Conservation (phyloP, 2,797 vertebrate species). For the Protosalanx chinensis region DNA sequence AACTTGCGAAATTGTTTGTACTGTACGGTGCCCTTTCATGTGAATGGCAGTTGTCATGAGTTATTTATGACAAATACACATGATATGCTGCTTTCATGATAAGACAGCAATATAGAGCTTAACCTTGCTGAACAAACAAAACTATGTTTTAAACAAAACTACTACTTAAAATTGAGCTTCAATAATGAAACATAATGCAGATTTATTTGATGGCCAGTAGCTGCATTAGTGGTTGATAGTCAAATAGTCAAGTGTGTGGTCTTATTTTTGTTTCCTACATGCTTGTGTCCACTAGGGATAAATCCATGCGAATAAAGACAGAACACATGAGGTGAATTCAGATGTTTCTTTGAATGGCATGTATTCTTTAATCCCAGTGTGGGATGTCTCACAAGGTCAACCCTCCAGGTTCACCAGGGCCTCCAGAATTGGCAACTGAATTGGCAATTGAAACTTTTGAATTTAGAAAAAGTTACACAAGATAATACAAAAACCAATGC, state of each 20-base stretch:
- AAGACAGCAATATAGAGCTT: too few species aligned
- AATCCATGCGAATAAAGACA: constrained; percentile 40
- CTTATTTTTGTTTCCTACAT: background rate
- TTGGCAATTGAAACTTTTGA: too few species aligned
- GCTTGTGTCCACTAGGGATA: background rate
- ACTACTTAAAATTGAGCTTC: too few species aligned
- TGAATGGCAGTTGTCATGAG: too few species aligned
- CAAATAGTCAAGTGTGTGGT: background rate
- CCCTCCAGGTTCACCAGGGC: constrained; percentile 37
- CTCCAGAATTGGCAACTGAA: constrained; percentile 44
- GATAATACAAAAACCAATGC: constrained; percentile 64
- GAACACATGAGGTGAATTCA: constrained; percentile 44
- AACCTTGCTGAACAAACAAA: too few species aligned
- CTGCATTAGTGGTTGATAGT: background rate
- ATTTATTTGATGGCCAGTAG: background rate
- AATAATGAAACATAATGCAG: background rate
- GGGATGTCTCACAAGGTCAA: constrained; percentile 33
- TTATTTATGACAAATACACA: too few species aligned
- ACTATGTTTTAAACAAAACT: too few species aligned
- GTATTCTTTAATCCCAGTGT: constrained; percentile 33
- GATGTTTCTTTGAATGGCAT: constrained; percentile 53
- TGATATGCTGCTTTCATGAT: too few species aligned
- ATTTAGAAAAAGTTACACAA: constrained; percentile 60
- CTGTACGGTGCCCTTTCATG: too few species aligned
- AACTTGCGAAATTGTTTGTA: too few species aligned